Evolutionary conservation across 2,888 invertebrate genomes (phyloP), one percentile per base, ranked within the genome.

Genomic region (Eretmocerus hayati): DNA sequence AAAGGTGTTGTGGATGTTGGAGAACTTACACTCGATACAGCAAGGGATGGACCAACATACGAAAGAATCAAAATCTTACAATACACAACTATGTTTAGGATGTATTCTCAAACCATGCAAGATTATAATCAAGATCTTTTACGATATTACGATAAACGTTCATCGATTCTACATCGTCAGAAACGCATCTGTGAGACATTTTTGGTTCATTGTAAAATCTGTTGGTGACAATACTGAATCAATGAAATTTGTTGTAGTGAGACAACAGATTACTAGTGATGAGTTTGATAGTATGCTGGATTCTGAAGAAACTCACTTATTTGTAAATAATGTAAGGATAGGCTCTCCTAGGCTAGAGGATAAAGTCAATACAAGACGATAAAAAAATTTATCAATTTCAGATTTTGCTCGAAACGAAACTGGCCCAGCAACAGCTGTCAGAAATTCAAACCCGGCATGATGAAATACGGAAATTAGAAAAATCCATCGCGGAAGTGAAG

Each of bases 391-490:
- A n/a, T n/a, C n/a, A n/a, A 11, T 50, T 54, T 40, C 16, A 90
- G 87, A 83, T 90, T 69, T 79, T 86, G 62, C 81, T 84, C 57
- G 86, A 90, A 70, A 89, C 88, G 43, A 81, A 81, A 62, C 81
- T 84, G 70, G 90, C 88, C 32, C 82, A 81, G 58, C 74, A 75
- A 58, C 81, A 83, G 65, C 75, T 93, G 62, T 83, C 84, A 55
- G 90, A 89, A 63, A 84, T 90, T 58, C 85, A 90, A 75, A 82
- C 81, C 56, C 77, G 92, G 44, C 90, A 89, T 70, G 81, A 83
- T 59, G 89, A 91, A 72, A 78, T 93, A 58, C 70, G 85, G 58
- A 86, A 87, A 67, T 76, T 91, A 54, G 92, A 93, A 75, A 80
- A 79, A 60, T 83, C 87, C 62, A 81, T 93, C 58, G 70, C 73